These are phyloP conservation scores for Eulemur albifrons DNA, from an alignment of 2,797 vertebrate genomes.

Conservation along the genomic window DNA sequence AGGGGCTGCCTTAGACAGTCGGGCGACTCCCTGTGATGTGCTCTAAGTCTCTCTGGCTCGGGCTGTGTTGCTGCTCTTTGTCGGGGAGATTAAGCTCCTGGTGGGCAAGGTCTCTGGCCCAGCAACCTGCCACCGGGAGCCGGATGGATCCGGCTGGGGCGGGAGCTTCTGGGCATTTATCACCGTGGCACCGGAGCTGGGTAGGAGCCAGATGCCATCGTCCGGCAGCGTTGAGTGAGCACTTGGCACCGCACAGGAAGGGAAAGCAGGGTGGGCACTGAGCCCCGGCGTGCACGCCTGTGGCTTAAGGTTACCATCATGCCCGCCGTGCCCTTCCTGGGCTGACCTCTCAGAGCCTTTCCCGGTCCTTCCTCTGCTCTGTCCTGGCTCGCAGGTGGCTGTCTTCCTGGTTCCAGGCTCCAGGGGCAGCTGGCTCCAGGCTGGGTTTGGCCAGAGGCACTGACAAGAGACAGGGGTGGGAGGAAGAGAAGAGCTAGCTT, in stretches of 20 bases:
- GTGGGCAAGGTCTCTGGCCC: slow-evolving; percentile 56
- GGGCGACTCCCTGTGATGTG: neutral
- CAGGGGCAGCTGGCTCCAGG: neutral
- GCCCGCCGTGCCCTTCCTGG: neutral
- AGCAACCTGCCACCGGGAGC: neutral
- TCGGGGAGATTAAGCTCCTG: slow-evolving; percentile 57
- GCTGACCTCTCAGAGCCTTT: neutral
- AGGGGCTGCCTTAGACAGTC: neutral
- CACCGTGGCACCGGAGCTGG: neutral
- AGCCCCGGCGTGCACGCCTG: rapidly evolving
- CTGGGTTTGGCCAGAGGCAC: neutral
- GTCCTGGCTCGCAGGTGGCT: neutral
- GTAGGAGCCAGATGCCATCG: neutral
- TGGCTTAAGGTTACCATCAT: neutral
- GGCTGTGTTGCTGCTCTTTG: neutral
- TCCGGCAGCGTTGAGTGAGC: neutral
- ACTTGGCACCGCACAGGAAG: neutral
- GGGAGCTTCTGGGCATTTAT: neutral
- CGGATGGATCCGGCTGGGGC: slow-evolving; percentile 38
- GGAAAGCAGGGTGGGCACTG: rapidly evolving
- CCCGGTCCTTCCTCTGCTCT: neutral
- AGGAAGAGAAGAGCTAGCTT: neutral
- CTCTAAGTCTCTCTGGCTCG: neutral
- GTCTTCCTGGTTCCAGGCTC: neutral
- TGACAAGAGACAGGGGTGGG: neutral